phyloP scores from a whole-genome alignment of 2,797 vertebrate species.

The Micromesistius poutassou region DNA sequence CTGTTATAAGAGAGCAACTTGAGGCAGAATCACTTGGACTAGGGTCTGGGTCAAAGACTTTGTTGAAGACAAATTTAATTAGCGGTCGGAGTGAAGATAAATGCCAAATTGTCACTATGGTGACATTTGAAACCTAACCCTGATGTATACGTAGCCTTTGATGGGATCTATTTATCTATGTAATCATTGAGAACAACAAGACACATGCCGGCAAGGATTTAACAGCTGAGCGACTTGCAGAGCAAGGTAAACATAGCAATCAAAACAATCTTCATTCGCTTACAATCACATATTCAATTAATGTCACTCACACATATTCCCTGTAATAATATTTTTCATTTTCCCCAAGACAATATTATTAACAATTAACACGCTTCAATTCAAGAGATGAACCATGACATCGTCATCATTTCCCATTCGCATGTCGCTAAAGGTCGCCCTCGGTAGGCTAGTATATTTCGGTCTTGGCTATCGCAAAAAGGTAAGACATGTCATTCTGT shows the following conservation, averaged over 20 bases:
- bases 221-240: constrained; percentile 54
- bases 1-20: constrained; percentile 56
- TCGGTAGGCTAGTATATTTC: constrained; percentile 60
- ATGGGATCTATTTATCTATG: constrained; percentile 37
- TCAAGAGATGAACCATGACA: constrained; percentile 62
- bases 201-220: constrained; percentile 49
- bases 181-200: constrained; percentile 42
- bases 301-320: constrained; percentile 60
- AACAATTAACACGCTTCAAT: constrained; percentile 60
- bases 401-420: constrained; percentile 68
- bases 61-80: constrained; percentile 58
- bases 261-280: constrained; percentile 57
- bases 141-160: constrained; percentile 57
- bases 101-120: constrained; percentile 55
- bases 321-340: constrained; percentile 46
- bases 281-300: constrained; percentile 59
- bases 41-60: constrained; percentile 56
- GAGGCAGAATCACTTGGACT: constrained; percentile 49
- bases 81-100: constrained; percentile 51
- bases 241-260: constrained; percentile 55
- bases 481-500: not conserved
- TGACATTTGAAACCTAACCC: constrained; percentile 44
- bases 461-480: constrained; percentile 43
- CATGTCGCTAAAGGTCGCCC: constrained; percentile 69
- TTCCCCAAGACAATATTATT: constrained; percentile 48